A percentile compares a stretch with the other conserved stretches of the same genome.
phyloP scores from a whole-genome alignment of 2,888 invertebrate genomes.

The Leuctra nigra region DNA sequence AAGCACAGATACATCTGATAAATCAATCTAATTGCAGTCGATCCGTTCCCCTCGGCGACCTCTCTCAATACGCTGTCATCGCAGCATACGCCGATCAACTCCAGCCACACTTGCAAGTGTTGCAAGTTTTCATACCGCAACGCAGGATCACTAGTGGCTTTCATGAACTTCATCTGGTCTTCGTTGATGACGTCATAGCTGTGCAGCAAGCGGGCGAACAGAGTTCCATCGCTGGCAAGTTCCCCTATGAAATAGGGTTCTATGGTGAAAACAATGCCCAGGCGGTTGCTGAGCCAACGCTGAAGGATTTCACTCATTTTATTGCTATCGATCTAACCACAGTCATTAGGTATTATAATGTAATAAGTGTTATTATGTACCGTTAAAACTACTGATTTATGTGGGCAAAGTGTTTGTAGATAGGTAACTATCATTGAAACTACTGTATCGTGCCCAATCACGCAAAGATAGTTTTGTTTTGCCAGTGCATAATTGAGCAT shows the following conservation, averaged over 20 bases:
- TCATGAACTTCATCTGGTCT: constrained; percentile 47
- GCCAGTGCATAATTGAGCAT: no score
- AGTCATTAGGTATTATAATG: no score
- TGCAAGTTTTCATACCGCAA: constrained; percentile 48
- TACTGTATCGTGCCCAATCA: no score
- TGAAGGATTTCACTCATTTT: constrained; percentile 44
- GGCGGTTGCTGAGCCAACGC: constrained; percentile 51
- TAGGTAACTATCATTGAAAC: no score
- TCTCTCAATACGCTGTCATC: constrained; percentile 43
- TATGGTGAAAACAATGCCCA: constrained; percentile 49
- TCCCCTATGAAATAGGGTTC: constrained; percentile 48
- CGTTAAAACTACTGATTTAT: no score
- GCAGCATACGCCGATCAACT: constrained; percentile 44
- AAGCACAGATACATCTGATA: constrained; percentile 55
- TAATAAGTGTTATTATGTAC: no score
- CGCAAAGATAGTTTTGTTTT: no score
- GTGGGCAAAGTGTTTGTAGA: no score
- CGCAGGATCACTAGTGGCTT: constrained; percentile 39
- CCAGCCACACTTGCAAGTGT: constrained; percentile 49
- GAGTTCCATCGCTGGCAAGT: constrained; percentile 50
- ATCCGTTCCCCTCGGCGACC: constrained; percentile 46
- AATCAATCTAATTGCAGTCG: constrained; percentile 49
- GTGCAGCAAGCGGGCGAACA: constrained; percentile 49
- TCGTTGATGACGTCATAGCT: constrained; percentile 53
- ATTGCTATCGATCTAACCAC: no score